Conservation (phyloP, 2,888 invertebrate species). For the Zelleria hepariella region DNA sequence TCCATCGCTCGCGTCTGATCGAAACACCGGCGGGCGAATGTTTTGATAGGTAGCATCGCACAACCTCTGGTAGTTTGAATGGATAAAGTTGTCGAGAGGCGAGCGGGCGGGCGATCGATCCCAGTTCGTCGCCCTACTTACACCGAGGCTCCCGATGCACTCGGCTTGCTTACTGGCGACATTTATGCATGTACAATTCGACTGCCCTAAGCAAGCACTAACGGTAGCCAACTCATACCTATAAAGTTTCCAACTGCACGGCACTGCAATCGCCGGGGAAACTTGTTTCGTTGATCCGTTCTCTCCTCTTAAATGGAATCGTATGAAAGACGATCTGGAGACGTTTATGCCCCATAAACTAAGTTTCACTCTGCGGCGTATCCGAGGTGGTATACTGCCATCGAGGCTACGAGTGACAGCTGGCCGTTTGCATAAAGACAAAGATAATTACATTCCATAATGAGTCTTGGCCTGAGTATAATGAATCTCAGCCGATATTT, state of each 20-base stretch:
- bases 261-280: not conserved
- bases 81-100: slow-evolving; percentile 65
- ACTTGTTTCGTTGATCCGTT: not conserved
- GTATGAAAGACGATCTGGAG: not conserved
- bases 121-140: slow-evolving; percentile 71
- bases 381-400: not conserved
- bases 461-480: not conserved
- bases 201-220: not conserved
- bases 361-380: not conserved
- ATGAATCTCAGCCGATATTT: not conserved
- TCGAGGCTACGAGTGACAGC: not conserved
- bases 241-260: not conserved
- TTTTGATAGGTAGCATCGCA: slow-evolving; percentile 40
- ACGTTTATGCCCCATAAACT: not conserved
- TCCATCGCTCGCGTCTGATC: not conserved
- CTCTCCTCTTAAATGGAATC: not conserved
- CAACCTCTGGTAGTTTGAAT: slow-evolving; percentile 62
- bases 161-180: slow-evolving; percentile 28
- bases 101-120: slow-evolving; percentile 56
- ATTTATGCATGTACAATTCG: slow-evolving; percentile 23
- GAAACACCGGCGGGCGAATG: slow-evolving; percentile 22
- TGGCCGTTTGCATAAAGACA: not conserved
- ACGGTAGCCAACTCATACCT: not conserved
- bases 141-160: slow-evolving; percentile 53
- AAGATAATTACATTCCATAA: not conserved